Evolutionary conservation across 1,140 invertebrate genomes (phyloP), one percentile per base, ranked within the genome.

Genomic region (Stegodyphus dumicola): DNA sequence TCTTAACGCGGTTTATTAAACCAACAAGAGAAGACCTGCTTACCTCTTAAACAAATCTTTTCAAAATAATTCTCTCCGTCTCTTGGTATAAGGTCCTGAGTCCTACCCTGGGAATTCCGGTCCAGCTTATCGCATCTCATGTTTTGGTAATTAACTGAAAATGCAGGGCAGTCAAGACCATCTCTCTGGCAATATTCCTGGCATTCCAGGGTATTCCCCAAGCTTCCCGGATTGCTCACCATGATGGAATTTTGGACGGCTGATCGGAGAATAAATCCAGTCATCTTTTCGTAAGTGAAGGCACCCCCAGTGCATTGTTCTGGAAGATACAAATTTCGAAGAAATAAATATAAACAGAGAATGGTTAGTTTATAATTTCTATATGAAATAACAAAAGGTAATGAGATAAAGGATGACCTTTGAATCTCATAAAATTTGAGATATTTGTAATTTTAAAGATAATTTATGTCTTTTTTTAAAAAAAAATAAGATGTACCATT

Each of bases 281-380:
- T 92, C 10, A 92, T 90, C 78, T 92, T 92, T 81, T 92, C 92
- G 87, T 91, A 92, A 2, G 91, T 92, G 85, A 92, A 92, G 9
- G 91, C 89, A 9, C 92, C 92, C 17, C 91, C 90, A 71, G 91
- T 91, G 79, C 91, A 91, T 86, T 91, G 89, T 87, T 91, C 90
- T 91, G 60, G 6, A 88, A 71, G n/a, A 51, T 15, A 33, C 56
- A 60, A 60, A 60, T 33, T 33, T 1, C 33, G 33, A 33, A 33
- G 33, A 3, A 33, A 33, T 33, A 33, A 33, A 33, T 33, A 3
- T 33, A 33, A 33, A 33, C 33, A 33, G 33, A 33, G 1, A 33
- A 3, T 33, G 33, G 3, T 33, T 33, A 33, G 33, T 33, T 33
- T 33, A 33, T 33, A 33, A 33, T 33, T 33, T 33, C 33, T 33